Evolutionary conservation across 1,140 invertebrate genomes (phyloP).

Genomic region (Drosophila serrata): DNA sequence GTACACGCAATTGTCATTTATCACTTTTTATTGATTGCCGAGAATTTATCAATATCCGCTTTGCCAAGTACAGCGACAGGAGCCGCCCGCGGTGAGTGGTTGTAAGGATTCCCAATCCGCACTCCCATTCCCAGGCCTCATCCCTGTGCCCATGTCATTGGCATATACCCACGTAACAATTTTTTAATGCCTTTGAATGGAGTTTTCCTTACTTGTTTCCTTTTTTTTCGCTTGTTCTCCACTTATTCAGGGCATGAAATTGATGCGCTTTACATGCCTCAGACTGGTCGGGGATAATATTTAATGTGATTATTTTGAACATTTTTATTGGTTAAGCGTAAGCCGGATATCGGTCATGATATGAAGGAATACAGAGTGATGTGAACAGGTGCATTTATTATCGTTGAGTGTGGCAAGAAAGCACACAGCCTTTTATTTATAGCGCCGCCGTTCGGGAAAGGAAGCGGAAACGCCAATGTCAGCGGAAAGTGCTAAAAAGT

Average conservation of each 20-base stretch:
- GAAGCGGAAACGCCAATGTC: constrained; percentile 39
- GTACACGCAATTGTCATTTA: constrained; percentile 82
- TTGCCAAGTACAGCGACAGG: constrained; percentile 61
- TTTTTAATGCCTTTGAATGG: constrained; percentile 77
- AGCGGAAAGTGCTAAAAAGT: constrained; percentile 48
- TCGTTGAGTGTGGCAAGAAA: constrained; percentile 18
- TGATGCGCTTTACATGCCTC: constrained; percentile 69
- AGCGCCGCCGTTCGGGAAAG: constrained; percentile 8
- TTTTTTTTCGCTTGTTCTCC: constrained; percentile 20
- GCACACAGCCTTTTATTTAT: constrained; percentile 33
- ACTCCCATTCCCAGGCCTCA: background rate
- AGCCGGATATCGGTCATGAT: constrained; percentile 57
- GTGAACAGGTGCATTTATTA: constrained; percentile 53
- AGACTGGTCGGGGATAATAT: constrained; percentile 45
- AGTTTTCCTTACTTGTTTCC: constrained; percentile 34
- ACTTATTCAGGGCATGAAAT: constrained; percentile 80
- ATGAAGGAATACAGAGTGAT: constrained; percentile 39
- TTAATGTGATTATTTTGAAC: constrained; percentile 81
- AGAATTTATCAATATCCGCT: constrained; percentile 82
- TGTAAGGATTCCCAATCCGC: constrained; percentile 31
- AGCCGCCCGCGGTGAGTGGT: constrained; percentile 55
- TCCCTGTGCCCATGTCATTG: constrained; percentile 24
- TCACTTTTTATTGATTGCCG: constrained; percentile 82
- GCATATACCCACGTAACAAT: constrained; percentile 69
- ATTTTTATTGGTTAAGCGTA: constrained; percentile 63